Evolutionary conservation across 2,113 vertebrate species (phyloP).

Genomic region (Morone saxatilis): DNA sequence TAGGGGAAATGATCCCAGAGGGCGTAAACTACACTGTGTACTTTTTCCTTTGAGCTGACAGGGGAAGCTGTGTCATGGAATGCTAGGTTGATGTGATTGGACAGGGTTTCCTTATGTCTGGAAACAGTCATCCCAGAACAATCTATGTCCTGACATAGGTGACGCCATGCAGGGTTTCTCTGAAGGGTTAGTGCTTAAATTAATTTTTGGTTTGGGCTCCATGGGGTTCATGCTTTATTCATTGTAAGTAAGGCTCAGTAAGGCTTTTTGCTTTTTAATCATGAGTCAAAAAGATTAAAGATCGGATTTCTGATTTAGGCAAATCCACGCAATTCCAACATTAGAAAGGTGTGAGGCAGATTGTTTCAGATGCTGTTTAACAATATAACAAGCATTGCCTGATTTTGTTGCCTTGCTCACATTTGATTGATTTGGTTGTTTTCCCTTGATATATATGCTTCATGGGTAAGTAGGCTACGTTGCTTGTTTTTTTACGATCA

Average conservation of each 20-base stretch:
- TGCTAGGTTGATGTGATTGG: conserved; percentile 20
- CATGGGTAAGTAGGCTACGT: too few species aligned
- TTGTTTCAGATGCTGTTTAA: too few species aligned
- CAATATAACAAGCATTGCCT: too few species aligned
- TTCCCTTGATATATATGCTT: too few species aligned
- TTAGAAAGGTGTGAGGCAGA: background rate
- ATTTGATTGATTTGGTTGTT: too few species aligned
- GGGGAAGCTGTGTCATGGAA: conserved; percentile 41
- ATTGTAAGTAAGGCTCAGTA: background rate
- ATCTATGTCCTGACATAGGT: background rate
- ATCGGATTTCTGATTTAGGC: too few species aligned
- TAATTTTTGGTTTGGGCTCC: background rate
- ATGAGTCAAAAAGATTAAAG: background rate
- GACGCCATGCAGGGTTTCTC: conserved; percentile 15
- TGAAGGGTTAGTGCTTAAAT: background rate
- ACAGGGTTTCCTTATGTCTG: conserved; percentile 25
- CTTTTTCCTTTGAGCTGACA: conserved; percentile 48
- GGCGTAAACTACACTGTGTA: conserved; percentile 16
- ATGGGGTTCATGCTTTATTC: background rate
- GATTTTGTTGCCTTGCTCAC: too few species aligned
- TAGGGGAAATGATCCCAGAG: conserved; percentile 55
- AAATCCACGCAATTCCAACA: background rate
- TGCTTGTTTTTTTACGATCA: too few species aligned
- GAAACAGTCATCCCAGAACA: conserved; percentile 32
- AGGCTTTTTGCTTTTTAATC: background rate